Evolutionary conservation across 2,888 invertebrate species (phyloP).

Genomic region (Diarsia dahlii): DNA sequence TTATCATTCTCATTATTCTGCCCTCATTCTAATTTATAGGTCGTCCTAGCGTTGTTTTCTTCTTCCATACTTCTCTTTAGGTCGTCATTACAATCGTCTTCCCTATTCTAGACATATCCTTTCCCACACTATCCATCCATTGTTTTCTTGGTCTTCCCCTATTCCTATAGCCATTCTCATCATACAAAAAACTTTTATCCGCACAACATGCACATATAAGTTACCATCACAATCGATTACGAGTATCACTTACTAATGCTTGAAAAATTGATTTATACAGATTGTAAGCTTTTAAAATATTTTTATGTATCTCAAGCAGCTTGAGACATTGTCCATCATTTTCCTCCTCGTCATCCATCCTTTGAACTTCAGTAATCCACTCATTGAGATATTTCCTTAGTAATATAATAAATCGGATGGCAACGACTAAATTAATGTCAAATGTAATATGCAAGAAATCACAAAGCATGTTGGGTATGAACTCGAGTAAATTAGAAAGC

Average conservation of each 20-base stretch:
- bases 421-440: conserved; percentile 40
- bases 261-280: conserved; percentile 46
- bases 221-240: neutral
- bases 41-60: neutral
- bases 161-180: neutral
- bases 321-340: conserved; percentile 13
- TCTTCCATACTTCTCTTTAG: neutral
- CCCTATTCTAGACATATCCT: neutral
- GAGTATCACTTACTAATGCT: conserved; percentile 42
- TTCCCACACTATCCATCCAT: neutral
- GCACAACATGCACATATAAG: neutral
- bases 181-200: neutral
- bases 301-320: conserved; percentile 17
- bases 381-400: conserved; percentile 28
- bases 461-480: neutral
- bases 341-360: neutral
- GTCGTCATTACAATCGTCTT: neutral
- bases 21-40: too few species aligned
- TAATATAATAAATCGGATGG: conserved; percentile 33
- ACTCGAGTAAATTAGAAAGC: neutral
- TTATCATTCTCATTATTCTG: neutral
- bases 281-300: conserved; percentile 44
- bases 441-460: conserved; percentile 6
- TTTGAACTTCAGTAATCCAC: conserved; percentile 7
- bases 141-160: neutral